Percentiles rank a stretch among this genome's conserved stretches.
phyloP scores from a whole-genome alignment of 2,797 vertebrate species.

The Trichosurus vulpecula region DNA sequence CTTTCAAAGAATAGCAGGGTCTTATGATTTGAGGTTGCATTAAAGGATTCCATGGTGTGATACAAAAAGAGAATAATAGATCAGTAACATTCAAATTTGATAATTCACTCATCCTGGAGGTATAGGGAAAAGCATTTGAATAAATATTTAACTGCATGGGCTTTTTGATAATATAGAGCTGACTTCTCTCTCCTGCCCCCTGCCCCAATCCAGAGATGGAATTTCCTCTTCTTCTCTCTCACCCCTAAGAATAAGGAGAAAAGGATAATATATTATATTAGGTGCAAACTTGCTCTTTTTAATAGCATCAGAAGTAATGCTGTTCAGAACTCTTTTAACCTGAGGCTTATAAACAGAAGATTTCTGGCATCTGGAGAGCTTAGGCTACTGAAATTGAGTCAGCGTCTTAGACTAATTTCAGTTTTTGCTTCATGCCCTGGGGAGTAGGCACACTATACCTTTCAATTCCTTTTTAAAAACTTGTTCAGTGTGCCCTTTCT shows the following conservation, averaged over 20 bases:
- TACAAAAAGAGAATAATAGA: slow-evolving; percentile 84
- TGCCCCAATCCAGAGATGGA: slow-evolving; percentile 10
- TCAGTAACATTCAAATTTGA: slow-evolving; percentile 76
- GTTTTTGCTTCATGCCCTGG: background rate
- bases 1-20: slow-evolving; percentile 74
- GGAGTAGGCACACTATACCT: background rate
- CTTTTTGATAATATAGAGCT: slow-evolving; percentile 79
- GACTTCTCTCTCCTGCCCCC: background rate
- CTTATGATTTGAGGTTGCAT: slow-evolving; percentile 75
- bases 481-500: background rate
- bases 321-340: background rate
- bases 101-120: slow-evolving; percentile 61
- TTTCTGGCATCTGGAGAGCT: background rate
- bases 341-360: background rate
- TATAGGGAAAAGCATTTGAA: slow-evolving; percentile 64
- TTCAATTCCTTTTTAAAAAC: background rate
- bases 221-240: slow-evolving; percentile 52
- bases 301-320: background rate
- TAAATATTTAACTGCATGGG: slow-evolving; percentile 78
- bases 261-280: slow-evolving; percentile 46
- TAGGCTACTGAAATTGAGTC: background rate
- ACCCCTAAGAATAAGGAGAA: slow-evolving; percentile 60
- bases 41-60: slow-evolving; percentile 77
- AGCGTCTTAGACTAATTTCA: background rate
- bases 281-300: background rate